Base-by-base conservation (phyloP, 1,140 invertebrate species). In the Aplysia californica region DNA sequence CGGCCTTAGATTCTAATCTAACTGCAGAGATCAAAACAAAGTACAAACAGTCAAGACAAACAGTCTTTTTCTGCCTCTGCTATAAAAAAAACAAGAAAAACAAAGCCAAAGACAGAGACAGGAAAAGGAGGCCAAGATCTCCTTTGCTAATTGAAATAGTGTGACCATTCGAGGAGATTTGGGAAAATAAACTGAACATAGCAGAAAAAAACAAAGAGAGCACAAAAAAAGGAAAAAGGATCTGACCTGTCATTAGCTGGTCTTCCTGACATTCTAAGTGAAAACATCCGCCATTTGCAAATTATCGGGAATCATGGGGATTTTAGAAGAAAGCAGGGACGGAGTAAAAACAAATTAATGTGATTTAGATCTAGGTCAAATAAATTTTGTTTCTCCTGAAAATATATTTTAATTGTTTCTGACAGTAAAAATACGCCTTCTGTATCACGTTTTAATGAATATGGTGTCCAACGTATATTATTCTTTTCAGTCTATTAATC, bases 211-310 rank as follows among this genome's bases (percentile, higher is more conserved):
- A n/a, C n/a, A n/a, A n/a, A n/a, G n/a, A n/a, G n/a, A n/a, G n/a
- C n/a, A n/a, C n/a, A n/a, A n/a, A n/a, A n/a, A n/a, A n/a, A n/a
- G n/a, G n/a, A 41, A 44, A 3, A 21, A 18, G 50, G 55, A 29
- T 69, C 67, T 77, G 76, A 83, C 84, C 82, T 83, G 61, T 85
- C 84, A 77, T 81, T 85, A 71, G 82, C 79, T 58, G 77, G 81
- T 75, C 84, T 75, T 75, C 78, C 76, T 61, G 84, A 80, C 84
- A 85, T 85, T 73, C 29, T 71, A 21, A 61, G 39, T 39, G 44
- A 61, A 70, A 73, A 41, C 58, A 65, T 80, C 77, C 75, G 81
- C 81, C 81, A 82, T 82, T 76, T 72, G 64, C 68, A 70, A 66
- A 61, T 29, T 18, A 61, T 18, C 18, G 26, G 10, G 58, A 21